phyloP scores from a whole-genome alignment of 2,113 vertebrate species.

The Cygnus buccinator region DNA sequence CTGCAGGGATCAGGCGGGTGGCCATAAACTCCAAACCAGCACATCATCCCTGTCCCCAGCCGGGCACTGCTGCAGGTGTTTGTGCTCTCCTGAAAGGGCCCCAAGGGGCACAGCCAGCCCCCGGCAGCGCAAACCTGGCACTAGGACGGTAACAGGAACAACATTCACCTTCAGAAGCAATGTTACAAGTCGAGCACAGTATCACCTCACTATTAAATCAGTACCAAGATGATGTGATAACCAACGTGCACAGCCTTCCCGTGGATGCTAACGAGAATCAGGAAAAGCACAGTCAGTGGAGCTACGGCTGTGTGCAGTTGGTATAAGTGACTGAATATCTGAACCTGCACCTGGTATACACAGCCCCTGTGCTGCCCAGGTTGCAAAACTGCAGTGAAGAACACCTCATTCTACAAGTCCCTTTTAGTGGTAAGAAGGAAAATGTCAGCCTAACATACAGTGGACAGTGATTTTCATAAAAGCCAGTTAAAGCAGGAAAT shows the following conservation, averaged over 20 bases:
- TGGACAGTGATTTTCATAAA: background rate
- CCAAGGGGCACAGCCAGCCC: background rate
- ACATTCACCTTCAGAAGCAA: background rate
- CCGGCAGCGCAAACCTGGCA: background rate
- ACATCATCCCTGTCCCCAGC: background rate
- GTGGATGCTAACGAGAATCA: background rate
- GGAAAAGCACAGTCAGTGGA: background rate
- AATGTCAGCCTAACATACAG: background rate
- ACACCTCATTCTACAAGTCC: background rate
- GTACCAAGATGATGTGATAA: background rate
- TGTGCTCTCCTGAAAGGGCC: background rate
- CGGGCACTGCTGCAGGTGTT: background rate
- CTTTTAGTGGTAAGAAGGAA: background rate
- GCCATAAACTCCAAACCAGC: background rate
- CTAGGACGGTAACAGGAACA: rapidly evolving
- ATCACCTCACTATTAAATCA: background rate
- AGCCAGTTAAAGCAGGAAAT: background rate
- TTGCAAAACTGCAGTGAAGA: background rate
- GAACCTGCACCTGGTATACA: background rate
- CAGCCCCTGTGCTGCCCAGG: background rate
- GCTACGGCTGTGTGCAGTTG: background rate
- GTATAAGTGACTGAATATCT: background rate
- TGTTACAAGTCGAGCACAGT: background rate
- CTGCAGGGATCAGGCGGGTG: rapidly evolving
- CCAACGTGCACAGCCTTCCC: background rate